Base-by-base conservation (phyloP, 37 sponge, comb jelly and placozoan species). In the Spongilla lacustris region DNA sequence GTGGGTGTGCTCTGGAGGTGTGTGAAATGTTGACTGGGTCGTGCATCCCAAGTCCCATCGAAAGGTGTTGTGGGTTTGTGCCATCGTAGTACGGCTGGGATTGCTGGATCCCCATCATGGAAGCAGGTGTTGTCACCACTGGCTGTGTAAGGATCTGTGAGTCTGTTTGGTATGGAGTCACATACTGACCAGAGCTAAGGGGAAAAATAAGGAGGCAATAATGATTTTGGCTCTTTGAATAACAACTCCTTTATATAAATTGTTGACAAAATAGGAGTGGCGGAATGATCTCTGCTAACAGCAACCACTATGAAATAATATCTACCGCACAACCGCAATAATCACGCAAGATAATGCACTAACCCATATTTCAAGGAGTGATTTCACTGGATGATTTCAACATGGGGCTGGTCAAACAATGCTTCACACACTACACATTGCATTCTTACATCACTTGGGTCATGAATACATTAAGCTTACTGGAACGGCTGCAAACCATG, bases 1-100 rank as follows among this genome's bases (percentile, higher is more conserved):
- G 86, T 0, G 91, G 91, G 41, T 81, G 81, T 28, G 91, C 87
- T 35, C 91, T 73, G 17, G 82, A 86, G n/a, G 87, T 70, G 32
- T 86, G 70, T 4, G 85, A 19, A 24, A 85, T 67, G 37, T 21
- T 3, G 9, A 31, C n/a, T 12, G 38, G 23, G 0, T 35, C 46
- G 32, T 85, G 87, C 13, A 66, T 49, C 36, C 46, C 75, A 33
- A 70, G 76, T 33, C 49, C 33, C 73, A 31, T 28, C 82, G 46
- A 68, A 1, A 78, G 36, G 41, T 82, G 87, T 38, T 81, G 81
- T 12, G 71, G 71, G 31, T 74, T 75, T 22, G 68, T 28, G 0
- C 58, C 68, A 19, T 82, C 76, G 68, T 86, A 85, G 49, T 73
- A 80, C 33, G 76, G 36, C 76, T 75, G 35, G 76, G 76, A 37